phyloP scores from a whole-genome alignment of 2,113 vertebrate genomes.

The Calonectris borealis region DNA sequence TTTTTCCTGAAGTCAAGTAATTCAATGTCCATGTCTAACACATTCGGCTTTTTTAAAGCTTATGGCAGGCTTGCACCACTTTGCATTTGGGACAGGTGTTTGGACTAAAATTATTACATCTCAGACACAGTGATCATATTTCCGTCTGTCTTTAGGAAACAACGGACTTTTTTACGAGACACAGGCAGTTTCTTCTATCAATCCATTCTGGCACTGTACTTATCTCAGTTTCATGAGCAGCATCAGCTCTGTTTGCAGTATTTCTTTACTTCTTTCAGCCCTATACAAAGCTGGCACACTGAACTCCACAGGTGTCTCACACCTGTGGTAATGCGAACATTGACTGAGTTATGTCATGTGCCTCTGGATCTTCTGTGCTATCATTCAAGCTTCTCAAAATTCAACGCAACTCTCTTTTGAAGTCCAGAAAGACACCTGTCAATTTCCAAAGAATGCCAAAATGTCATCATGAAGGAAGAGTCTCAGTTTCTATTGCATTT shows the following conservation, averaged over 20 bases:
- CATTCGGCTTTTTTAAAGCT: neutral
- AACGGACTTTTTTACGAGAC: neutral
- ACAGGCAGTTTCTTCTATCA: neutral
- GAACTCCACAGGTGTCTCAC: neutral
- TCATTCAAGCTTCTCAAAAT: neutral
- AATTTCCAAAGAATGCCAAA: neutral
- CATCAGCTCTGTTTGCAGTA: neutral
- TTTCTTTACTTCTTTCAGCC: neutral
- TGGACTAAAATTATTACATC: neutral
- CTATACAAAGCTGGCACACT: neutral
- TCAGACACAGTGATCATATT: neutral
- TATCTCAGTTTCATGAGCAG: neutral
- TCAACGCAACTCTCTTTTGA: neutral
- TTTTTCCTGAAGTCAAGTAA: neutral
- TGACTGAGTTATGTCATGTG: neutral
- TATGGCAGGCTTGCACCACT: neutral
- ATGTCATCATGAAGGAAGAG: neutral
- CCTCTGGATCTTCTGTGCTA: neutral
- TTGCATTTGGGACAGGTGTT: neutral
- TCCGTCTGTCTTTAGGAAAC: neutral
- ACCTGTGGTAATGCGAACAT: neutral
- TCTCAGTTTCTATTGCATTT: neutral
- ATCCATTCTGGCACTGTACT: neutral
- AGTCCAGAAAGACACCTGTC: neutral
- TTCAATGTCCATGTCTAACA: neutral